Conservation (phyloP, 2,888 invertebrate species). For the Lysandra bellargus region DNA sequence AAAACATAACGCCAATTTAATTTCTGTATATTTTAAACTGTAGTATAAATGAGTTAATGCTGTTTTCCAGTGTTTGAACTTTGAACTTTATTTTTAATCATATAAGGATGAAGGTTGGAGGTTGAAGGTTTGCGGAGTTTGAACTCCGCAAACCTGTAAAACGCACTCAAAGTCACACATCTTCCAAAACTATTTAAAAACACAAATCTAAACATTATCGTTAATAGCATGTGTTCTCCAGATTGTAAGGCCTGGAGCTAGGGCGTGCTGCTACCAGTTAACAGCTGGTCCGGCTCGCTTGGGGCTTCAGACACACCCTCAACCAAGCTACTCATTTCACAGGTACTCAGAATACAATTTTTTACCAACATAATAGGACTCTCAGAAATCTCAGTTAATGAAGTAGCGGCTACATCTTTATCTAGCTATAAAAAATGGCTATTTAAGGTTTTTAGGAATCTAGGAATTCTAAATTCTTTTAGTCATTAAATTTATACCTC, state of each 20-base stretch:
- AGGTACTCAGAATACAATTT: neutral
- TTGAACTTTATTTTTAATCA: too few species aligned
- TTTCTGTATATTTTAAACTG: too few species aligned
- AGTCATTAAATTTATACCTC: too few species aligned
- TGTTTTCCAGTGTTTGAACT: too few species aligned
- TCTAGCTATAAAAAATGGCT: neutral
- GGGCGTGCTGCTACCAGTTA: slow-evolving; percentile 51
- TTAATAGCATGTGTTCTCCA: neutral
- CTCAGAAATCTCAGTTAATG: neutral
- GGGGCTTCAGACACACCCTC: slow-evolving; percentile 52
- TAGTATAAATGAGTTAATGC: too few species aligned
- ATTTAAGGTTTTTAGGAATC: too few species aligned
- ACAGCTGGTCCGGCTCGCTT: slow-evolving; percentile 47
- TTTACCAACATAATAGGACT: neutral
- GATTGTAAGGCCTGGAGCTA: slow-evolving; percentile 41
- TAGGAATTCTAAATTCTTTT: too few species aligned
- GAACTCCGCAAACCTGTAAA: too few species aligned
- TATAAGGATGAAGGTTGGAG: too few species aligned
- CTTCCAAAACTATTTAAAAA: neutral
- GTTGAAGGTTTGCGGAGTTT: too few species aligned
- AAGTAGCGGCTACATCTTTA: neutral
- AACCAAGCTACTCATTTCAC: slow-evolving; percentile 9
- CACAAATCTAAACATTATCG: neutral
- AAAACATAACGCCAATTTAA: too few species aligned
- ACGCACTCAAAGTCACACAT: too few species aligned